These are phyloP conservation scores for Siphamia tubifer DNA, from an alignment of 2,113 vertebrate genomes.

Conservation along the genomic window DNA sequence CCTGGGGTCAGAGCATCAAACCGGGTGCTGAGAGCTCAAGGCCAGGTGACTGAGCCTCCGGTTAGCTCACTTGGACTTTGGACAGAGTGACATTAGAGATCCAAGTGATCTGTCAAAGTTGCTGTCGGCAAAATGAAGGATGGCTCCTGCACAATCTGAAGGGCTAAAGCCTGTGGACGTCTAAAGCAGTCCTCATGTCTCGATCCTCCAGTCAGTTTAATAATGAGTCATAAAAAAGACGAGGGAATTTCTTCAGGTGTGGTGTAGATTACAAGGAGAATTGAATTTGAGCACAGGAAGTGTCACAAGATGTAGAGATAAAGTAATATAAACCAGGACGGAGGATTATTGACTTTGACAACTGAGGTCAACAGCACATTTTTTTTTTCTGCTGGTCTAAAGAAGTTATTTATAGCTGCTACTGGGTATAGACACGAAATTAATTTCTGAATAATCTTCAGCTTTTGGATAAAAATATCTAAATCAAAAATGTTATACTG, in stretches of 20 bases:
- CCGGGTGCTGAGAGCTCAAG: constrained; percentile 56
- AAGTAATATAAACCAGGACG: constrained; percentile 47
- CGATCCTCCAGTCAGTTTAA: background rate
- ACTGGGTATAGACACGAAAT: constrained; percentile 24
- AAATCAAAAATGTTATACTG: background rate
- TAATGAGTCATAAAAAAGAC: background rate
- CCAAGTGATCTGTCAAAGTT: constrained; percentile 16
- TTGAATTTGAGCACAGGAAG: constrained; percentile 11
- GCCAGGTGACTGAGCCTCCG: constrained; percentile 21
- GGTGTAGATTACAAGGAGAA: background rate
- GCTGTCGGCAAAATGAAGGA: constrained; percentile 13
- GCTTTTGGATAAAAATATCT: too few relatives aligned
- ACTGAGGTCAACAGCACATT: constrained; percentile 43
- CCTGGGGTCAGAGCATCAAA: constrained; percentile 59
- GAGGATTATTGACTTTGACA: constrained; percentile 44
- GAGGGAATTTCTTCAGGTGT: background rate
- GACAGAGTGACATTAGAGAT: constrained; percentile 48
- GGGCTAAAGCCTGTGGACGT: too few relatives aligned
- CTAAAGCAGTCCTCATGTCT: too few relatives aligned
- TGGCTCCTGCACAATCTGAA: constrained; percentile 2
- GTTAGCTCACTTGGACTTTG: constrained; percentile 30
- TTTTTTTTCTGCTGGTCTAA: constrained; percentile 55
- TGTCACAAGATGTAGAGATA: constrained; percentile 43
- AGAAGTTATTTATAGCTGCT: constrained; percentile 65
- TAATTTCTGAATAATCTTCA: too few relatives aligned